Evolutionary conservation across 2,113 vertebrate species (phyloP).

Genomic region (Rhinoderma darwinii): DNA sequence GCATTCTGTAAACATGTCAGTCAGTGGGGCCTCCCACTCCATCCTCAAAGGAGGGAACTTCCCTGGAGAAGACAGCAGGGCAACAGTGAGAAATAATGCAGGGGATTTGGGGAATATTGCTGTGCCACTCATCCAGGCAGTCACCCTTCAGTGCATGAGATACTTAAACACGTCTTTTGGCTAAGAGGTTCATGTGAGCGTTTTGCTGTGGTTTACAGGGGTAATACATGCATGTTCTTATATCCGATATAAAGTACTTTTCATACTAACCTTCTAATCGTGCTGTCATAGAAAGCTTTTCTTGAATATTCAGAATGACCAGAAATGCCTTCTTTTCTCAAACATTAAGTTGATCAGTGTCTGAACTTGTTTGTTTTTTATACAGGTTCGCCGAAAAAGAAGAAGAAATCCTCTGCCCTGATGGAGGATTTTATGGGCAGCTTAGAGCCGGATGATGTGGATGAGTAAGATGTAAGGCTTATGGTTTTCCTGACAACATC

Average conservation of each 20-base stretch:
- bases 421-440: slow-evolving; percentile 86
- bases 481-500: slow-evolving; percentile 11
- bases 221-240: background rate
- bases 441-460: slow-evolving; percentile 78
- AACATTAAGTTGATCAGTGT: background rate
- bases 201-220: background rate
- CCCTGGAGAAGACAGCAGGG: slow-evolving; percentile 48
- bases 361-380: slow-evolving; percentile 2
- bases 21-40: slow-evolving; percentile 52
- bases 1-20: slow-evolving; percentile 60
- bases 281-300: background rate
- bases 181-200: background rate
- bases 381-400: slow-evolving; percentile 81
- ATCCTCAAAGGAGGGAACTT: slow-evolving; percentile 56
- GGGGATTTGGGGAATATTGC: slow-evolving; percentile 47
- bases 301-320: background rate
- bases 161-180: slow-evolving; percentile 17
- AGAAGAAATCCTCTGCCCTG: slow-evolving; percentile 71
- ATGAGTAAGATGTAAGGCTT: slow-evolving; percentile 61
- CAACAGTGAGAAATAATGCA: slow-evolving; percentile 50
- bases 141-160: slow-evolving; percentile 17
- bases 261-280: background rate
- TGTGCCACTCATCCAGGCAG: background rate
- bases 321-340: background rate
- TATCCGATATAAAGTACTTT: background rate